These are phyloP conservation scores for Sebastes hubbsi DNA, from an alignment of 2,797 vertebrate species.

Conservation along the genomic window DNA sequence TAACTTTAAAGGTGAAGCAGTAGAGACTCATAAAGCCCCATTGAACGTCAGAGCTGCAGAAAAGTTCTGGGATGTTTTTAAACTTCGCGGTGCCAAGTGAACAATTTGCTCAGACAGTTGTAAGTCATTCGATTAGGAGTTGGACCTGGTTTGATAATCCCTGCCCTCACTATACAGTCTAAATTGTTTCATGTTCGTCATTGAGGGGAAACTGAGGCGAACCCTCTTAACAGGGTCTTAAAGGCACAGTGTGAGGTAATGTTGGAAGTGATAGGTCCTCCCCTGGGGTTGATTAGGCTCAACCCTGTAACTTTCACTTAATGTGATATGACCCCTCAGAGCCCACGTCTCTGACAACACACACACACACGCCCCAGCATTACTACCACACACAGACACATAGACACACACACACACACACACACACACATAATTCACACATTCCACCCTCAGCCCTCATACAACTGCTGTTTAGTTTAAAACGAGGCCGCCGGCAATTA, in stretches of 20 bases:
- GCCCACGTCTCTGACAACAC: constrained; percentile 57
- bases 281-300: constrained; percentile 77
- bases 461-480: constrained; percentile 77
- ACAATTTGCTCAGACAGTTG: constrained; percentile 33
- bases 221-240: constrained; percentile 57
- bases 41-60: constrained; percentile 22
- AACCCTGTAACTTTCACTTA: constrained; percentile 78
- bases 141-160: constrained; percentile 44
- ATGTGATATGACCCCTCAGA: constrained; percentile 73
- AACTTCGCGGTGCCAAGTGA: constrained; percentile 13
- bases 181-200: constrained; percentile 47
- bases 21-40: constrained; percentile 4
- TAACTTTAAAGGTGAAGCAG: not conserved
- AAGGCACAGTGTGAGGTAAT: constrained; percentile 73
- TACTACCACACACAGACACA: constrained; percentile 59
- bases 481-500: constrained; percentile 75
- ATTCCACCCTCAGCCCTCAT: constrained; percentile 45
- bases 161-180: constrained; percentile 21
- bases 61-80: constrained; percentile 40
- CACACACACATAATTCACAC: constrained; percentile 41
- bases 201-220: constrained; percentile 50
- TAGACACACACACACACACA: not conserved
- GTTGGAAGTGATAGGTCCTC: constrained; percentile 76
- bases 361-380: constrained; percentile 30
- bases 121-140: constrained; percentile 46